Base-by-base conservation (phyloP, 2,113 vertebrate genomes). In the Tragelaphus strepsiceros region DNA sequence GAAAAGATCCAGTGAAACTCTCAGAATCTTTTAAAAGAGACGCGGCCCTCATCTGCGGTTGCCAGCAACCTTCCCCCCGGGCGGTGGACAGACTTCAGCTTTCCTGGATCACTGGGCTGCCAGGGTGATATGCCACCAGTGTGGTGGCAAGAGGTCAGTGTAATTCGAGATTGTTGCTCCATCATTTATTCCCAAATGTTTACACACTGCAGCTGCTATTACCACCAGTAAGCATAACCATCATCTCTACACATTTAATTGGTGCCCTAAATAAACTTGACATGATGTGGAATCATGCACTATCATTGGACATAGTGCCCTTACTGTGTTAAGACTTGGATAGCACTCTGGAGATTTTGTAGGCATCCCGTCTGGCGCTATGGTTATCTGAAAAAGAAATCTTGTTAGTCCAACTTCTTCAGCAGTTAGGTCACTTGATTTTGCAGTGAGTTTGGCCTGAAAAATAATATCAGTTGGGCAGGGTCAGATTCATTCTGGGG, bases 131-230 rank as follows among this genome's bases (percentile, higher is more conserved):
- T 5, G 24, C 39, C 88, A 26, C 35, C 62, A 54, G 54, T 15
- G 74, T 74, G 67, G 35, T 49, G 67, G 74, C 49, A 58, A 90
- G 93, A 56, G 62, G 77, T 86, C 1, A 0, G 16, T 49, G n/a
- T 96, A 95, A 92, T 96, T 88, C n/a, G 74, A 87, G 84, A 90
- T 58, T 92, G 94, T 77, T 14, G 39, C 43, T 91, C 71, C 46
- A 35, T 17, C 96, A 74, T 88, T 97, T 90, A 67, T 61, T 54
- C 39, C 17, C 78, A 74, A 51, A 90, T 84, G 87, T 93, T 84
- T 89, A 84, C 51, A 82, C 3, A 14, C 11, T 21, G 35, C 32
- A 85, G 80, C 84, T 77, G 28, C 87, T 74, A 87, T 93, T 61
- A 80, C 26, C n/a, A 64, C 13, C 9, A 49, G 2, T 61, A 51